Percentiles rank a stretch among this genome's conserved stretches.
Conservation (phyloP, 2,797 vertebrate species). For the Dryobates pubescens region DNA sequence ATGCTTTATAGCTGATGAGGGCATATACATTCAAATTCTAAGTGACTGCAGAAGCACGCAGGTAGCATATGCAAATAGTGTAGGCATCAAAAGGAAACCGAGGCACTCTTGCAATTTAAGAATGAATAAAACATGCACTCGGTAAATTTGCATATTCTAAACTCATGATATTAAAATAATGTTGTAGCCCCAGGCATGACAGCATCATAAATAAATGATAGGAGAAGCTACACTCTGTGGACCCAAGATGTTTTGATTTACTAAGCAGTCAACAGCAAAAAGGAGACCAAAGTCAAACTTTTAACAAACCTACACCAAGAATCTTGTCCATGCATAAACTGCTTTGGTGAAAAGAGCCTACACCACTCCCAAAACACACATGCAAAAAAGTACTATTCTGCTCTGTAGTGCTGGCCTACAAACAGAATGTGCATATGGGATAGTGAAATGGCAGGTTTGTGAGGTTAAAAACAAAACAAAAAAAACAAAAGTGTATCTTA, state of each 20-base stretch:
- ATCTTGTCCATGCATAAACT: neutral
- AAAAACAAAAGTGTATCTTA: neutral
- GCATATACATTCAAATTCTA: conserved; percentile 57
- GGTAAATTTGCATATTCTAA: conserved; percentile 29
- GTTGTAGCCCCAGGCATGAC: neutral
- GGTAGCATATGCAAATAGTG: conserved; percentile 52
- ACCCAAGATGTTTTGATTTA: neutral
- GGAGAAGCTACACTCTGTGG: neutral
- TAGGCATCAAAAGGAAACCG: conserved; percentile 56
- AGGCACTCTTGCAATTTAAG: neutral
- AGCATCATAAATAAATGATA: neutral
- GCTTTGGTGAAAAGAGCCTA: neutral
- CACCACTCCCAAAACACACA: neutral
- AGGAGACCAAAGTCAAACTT: neutral
- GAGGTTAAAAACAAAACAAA: neutral
- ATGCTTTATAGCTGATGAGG: conserved; percentile 45
- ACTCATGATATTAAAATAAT: conserved; percentile 18
- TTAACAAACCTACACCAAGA: neutral
- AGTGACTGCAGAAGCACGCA: conserved; percentile 15
- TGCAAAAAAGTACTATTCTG: neutral
- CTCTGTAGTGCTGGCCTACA: neutral
- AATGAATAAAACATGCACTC: conserved; percentile 61
- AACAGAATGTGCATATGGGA: neutral
- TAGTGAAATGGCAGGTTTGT: neutral
- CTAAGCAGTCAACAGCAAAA: neutral